These are phyloP conservation scores for Napeogenes inachia DNA, from an alignment of 2,888 invertebrate genomes.

Conservation along the genomic window DNA sequence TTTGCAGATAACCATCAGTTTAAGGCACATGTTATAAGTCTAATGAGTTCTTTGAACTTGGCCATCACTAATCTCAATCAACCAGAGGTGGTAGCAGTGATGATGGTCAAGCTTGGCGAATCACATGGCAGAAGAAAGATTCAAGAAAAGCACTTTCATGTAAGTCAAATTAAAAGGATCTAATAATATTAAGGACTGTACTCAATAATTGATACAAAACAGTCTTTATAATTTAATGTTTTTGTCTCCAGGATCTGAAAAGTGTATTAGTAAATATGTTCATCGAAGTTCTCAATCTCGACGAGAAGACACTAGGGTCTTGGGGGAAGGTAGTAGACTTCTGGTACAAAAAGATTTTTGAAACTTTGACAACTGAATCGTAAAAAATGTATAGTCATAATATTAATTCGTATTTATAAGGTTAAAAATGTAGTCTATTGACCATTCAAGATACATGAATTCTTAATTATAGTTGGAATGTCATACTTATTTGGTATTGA, in stretches of 20 bases:
- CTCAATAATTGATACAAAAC: background rate
- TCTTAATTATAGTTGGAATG: background rate
- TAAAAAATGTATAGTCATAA: background rate
- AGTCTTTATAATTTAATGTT: background rate
- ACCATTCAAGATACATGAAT: too few relatives aligned
- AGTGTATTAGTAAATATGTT: conserved; percentile 46
- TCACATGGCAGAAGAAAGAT: conserved; percentile 45
- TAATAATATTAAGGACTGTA: background rate
- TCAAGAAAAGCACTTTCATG: conserved; percentile 47
- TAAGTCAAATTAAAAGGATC: conserved; percentile 33
- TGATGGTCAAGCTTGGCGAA: conserved; percentile 57
- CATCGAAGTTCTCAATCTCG: conserved; percentile 43
- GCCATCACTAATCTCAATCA: conserved; percentile 47
- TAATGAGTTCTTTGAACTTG: conserved; percentile 51
- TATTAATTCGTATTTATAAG: background rate
- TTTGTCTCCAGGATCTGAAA: conserved; percentile 47
- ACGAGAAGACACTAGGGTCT: conserved; percentile 39
- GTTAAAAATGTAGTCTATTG: background rate
- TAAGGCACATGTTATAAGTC: conserved; percentile 53
- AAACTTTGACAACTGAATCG: conserved; percentile 21
- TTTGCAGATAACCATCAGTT: conserved; percentile 43
- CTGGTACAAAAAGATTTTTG: conserved; percentile 49
- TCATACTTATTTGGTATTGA: too few relatives aligned
- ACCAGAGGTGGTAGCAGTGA: conserved; percentile 49
- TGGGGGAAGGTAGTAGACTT: conserved; percentile 52